A percentile compares a stretch with the other conserved stretches of the same genome.
Conservation (phyloP, 2,888 invertebrate genomes). For the Erebia epiphron region DNA sequence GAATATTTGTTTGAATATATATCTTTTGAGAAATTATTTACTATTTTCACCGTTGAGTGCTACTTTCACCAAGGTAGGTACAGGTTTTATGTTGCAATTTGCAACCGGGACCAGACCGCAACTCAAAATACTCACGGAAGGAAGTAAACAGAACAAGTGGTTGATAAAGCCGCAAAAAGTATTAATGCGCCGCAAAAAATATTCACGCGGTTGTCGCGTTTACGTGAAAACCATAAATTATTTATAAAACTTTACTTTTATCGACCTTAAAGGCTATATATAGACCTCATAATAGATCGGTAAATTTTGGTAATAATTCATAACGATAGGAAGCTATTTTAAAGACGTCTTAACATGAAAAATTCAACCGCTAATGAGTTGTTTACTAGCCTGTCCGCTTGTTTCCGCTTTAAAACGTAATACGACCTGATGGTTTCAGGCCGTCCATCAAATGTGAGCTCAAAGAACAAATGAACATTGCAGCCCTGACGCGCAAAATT, state of each 20-base stretch:
- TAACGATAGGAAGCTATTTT: background rate
- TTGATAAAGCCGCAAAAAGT: slow-evolving; percentile 34
- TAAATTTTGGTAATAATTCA: background rate
- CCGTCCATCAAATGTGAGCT: slow-evolving; percentile 51
- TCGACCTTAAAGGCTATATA: background rate
- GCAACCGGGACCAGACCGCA: slow-evolving; percentile 29
- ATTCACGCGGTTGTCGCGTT: slow-evolving; percentile 5
- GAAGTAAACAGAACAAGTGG: slow-evolving; percentile 37
- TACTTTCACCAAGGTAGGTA: slow-evolving; percentile 22
- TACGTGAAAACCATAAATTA: background rate
- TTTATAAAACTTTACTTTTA: background rate
- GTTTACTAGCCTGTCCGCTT: background rate
- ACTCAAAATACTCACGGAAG: slow-evolving; percentile 33
- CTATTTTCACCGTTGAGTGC: slow-evolving; percentile 14
- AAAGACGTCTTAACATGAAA: background rate
- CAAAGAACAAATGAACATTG: slow-evolving; percentile 55
- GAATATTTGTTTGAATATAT: slow-evolving; percentile 5
- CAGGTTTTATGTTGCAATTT: slow-evolving; percentile 25
- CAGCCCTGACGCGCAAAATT: slow-evolving; percentile 49
- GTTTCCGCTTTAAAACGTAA: slow-evolving; percentile 4
- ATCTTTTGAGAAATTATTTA: slow-evolving; percentile 2
- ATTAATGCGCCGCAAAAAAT: slow-evolving; percentile 10
- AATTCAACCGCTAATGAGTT: slow-evolving; percentile 3
- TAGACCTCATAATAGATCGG: background rate
- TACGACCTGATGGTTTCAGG: slow-evolving; percentile 46